A percentile compares a stretch with the other conserved stretches of the same genome.
These are phyloP conservation scores for Drosophila tanythrix DNA, from an alignment of 2,888 invertebrate species.

Conservation along the genomic window DNA sequence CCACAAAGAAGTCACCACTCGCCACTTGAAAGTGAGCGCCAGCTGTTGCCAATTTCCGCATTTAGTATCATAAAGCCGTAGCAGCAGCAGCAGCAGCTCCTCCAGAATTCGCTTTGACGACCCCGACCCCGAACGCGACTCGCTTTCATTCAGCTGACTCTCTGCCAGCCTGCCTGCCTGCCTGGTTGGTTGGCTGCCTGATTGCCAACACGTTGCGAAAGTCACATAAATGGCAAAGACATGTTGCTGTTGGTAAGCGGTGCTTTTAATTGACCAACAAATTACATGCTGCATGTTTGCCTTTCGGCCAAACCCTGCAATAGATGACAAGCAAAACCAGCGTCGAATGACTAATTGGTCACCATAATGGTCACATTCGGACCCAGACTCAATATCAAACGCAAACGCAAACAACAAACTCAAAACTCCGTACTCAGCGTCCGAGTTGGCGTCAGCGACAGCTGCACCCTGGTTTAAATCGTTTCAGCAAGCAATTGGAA, in stretches of 20 bases:
- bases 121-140: constrained; percentile 47
- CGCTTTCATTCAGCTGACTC: constrained; percentile 64
- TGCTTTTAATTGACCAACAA: constrained; percentile 79
- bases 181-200: not conserved
- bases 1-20: constrained; percentile 74
- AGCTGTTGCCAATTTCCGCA: constrained; percentile 78
- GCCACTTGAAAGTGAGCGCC: constrained; percentile 73
- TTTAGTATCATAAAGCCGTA: constrained; percentile 33
- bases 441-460: constrained; percentile 15
- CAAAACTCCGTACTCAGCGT: constrained; percentile 12
- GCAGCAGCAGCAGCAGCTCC: constrained; percentile 26
- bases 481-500: constrained; percentile 6
- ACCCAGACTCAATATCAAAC: constrained; percentile 23
- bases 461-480: constrained; percentile 37
- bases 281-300: constrained; percentile 73
- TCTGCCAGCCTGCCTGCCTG: not conserved
- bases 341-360: constrained; percentile 77
- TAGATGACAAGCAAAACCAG: constrained; percentile 77
- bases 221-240: constrained; percentile 63
- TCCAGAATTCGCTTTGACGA: constrained; percentile 53
- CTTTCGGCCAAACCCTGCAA: constrained; percentile 72
- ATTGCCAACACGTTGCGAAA: constrained; percentile 55
- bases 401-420: constrained; percentile 3
- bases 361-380: constrained; percentile 73
- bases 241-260: constrained; percentile 73